phyloP scores from a whole-genome alignment of 1,140 invertebrate genomes.

The Drosophila dunni region DNA sequence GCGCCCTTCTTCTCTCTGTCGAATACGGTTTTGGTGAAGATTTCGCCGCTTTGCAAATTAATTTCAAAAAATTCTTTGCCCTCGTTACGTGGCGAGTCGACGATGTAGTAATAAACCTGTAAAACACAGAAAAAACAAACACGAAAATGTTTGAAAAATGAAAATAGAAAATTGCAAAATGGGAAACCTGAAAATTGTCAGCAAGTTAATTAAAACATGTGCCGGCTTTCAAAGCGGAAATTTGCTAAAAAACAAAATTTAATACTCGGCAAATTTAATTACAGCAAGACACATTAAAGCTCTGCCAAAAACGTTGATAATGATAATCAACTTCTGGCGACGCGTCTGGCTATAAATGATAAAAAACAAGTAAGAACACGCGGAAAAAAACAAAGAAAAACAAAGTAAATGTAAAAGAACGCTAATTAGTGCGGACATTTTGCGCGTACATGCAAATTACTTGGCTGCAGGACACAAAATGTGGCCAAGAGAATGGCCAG shows the following conservation, averaged over 20 bases:
- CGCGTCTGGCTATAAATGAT: constrained; percentile 55
- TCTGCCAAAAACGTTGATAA: constrained; percentile 40
- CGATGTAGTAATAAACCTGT: constrained; percentile 95
- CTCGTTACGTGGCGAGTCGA: constrained; percentile 94
- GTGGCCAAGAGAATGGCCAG: constrained; percentile 50
- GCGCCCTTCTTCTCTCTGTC: constrained; percentile 97
- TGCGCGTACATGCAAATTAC: constrained; percentile 77
- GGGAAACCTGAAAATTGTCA: constrained; percentile 28
- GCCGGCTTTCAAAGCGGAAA: constrained; percentile 41
- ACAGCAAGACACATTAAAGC: constrained; percentile 61
- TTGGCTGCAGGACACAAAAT: constrained; percentile 72
- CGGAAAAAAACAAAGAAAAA: constrained; percentile 12
- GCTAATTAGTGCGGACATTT: constrained; percentile 80
- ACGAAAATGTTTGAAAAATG: constrained; percentile 6
- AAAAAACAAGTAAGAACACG: constrained; percentile 15
- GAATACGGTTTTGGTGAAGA: constrained; percentile 97
- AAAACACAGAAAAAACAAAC: constrained; percentile 37
- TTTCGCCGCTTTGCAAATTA: constrained; percentile 95
- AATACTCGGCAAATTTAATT: constrained; percentile 53
- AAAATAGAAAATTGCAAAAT: constrained; percentile 12
- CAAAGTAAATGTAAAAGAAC: constrained; percentile 27
- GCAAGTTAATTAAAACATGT: constrained; percentile 54
- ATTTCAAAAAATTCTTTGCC: constrained; percentile 98
- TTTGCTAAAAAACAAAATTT: constrained; percentile 29
- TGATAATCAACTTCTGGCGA: constrained; percentile 62